Percentiles rank a stretch among this genome's conserved stretches.
phyloP scores from a whole-genome alignment of 2,797 vertebrate genomes.

The Chelon labrosus region DNA sequence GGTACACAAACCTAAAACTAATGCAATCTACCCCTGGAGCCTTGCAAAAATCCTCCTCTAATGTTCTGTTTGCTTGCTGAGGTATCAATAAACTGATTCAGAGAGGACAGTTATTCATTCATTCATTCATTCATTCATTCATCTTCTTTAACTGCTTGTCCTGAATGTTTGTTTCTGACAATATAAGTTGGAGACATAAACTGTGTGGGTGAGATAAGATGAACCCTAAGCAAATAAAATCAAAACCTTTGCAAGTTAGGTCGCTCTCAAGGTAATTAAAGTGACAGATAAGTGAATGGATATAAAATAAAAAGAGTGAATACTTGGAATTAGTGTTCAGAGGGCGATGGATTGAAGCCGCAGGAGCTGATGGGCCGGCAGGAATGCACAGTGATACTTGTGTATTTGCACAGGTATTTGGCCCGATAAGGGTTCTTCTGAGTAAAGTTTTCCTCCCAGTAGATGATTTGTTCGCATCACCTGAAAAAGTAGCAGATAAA shows the following conservation, averaged over 20 bases:
- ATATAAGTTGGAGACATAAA: too few species aligned
- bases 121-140: too few species aligned
- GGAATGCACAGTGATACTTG: neutral
- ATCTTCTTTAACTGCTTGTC: too few species aligned
- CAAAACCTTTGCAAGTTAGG: neutral
- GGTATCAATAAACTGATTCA: neutral
- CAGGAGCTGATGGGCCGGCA: neutral
- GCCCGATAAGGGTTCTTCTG: neutral
- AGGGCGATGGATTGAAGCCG: neutral
- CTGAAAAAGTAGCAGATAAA: slow-evolving; percentile 18
- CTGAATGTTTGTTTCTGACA: too few species aligned
- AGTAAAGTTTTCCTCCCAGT: neutral
- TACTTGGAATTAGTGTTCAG: too few species aligned
- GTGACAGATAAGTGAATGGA: too few species aligned
- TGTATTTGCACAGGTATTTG: neutral
- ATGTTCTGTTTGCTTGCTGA: neutral
- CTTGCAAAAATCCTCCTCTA: neutral
- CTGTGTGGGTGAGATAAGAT: too few species aligned
- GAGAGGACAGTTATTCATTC: too few species aligned
- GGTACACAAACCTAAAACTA: neutral
- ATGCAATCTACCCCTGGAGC: neutral
- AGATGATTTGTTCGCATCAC: neutral
- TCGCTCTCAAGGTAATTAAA: neutral
- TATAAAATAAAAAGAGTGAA: neutral
- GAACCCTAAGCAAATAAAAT: too few species aligned